Base-by-base conservation (phyloP, 2,888 invertebrate species). In the Oegoconia quadripuncta region DNA sequence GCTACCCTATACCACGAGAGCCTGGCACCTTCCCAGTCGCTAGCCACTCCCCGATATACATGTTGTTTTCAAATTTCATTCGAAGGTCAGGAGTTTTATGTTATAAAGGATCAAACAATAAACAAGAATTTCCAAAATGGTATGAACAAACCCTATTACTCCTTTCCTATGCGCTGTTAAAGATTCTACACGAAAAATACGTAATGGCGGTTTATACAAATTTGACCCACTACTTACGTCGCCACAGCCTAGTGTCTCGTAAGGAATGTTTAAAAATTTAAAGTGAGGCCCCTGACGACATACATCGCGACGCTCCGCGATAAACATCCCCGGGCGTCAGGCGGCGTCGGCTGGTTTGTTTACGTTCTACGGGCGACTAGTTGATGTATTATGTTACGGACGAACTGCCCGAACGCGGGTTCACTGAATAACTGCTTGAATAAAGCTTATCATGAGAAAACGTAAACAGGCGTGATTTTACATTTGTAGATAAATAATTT, bases 311-410 rank as follows among this genome's bases (percentile, higher is more conserved):
- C 58, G 52, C 60, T 62, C 64, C 59, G 63, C 65, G 77, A 78
- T 78, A 79, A 79, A 76, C 71, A 77, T 77, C 75, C 73, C 71
- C 70, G 73, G 70, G 71, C 67, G 69, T 63, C 66, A 59, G 51
- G 61, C 57, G 54, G 52, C 50, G 52, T 48, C 48, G 46, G 55
- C 54, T 51, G 59, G 57, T 65, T 71, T 69, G 67, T 74, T 74
- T 74, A 70, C 62, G 59, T 61, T 60, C 44, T 59, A 32, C 46
- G 48, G 43, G 52, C 55, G 50, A 44, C 55, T 54, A 54, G 52
- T 55, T 64, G 65, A 68, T 62, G 49, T 59, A 68, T 68, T 66
- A 55, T 55, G 48, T 22, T 13, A 15, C 8, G 11, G 23, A 28
- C 14, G 14, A 29, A 36, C 18, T 29, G 6, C 3, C 5, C 18